phyloP scores from a whole-genome alignment of 2,797 vertebrate species.

The Rhinatrema bivittatum region DNA sequence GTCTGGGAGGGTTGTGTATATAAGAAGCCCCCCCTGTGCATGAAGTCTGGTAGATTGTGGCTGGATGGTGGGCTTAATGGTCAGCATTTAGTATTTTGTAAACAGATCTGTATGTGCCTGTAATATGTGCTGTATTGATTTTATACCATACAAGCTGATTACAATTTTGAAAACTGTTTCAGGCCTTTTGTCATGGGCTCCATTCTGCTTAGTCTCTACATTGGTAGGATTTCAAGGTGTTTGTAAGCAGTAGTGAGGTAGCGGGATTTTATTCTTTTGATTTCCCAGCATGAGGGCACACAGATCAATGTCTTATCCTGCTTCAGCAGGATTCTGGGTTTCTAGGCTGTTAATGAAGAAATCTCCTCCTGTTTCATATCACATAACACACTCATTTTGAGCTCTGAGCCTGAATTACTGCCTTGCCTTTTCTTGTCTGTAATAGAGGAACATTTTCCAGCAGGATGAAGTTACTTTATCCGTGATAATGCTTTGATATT shows the following conservation, averaged over 20 bases:
- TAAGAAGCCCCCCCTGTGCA: no score
- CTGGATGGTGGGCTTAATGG: no score
- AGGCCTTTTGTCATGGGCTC: conserved; percentile 1
- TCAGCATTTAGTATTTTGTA: no score
- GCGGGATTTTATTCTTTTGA: conserved; percentile 48
- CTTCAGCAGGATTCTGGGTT: conserved; percentile 69
- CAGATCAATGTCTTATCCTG: conserved; percentile 61
- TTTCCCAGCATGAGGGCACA: conserved; percentile 42
- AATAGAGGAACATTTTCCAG: conserved; percentile 48
- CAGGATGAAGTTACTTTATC: conserved; percentile 65
- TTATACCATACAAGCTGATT: not conserved
- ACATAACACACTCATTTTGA: conserved; percentile 54
- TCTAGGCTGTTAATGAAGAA: conserved; percentile 57
- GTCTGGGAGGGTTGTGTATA: no score
- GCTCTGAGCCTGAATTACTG: conserved; percentile 59
- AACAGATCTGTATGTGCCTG: not conserved
- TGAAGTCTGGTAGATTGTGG: no score
- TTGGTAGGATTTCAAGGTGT: no score
- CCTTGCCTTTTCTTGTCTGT: conserved; percentile 49
- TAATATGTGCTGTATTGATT: conserved; percentile 1
- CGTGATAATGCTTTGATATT: conserved; percentile 65
- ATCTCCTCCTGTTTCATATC: conserved; percentile 64
- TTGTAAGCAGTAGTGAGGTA: conserved; percentile 23
- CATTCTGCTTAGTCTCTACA: conserved; percentile 19
- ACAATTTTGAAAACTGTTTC: conserved; percentile 5